Conservation (phyloP, 2,888 invertebrate genomes). For the Clepsis dumicolana region DNA sequence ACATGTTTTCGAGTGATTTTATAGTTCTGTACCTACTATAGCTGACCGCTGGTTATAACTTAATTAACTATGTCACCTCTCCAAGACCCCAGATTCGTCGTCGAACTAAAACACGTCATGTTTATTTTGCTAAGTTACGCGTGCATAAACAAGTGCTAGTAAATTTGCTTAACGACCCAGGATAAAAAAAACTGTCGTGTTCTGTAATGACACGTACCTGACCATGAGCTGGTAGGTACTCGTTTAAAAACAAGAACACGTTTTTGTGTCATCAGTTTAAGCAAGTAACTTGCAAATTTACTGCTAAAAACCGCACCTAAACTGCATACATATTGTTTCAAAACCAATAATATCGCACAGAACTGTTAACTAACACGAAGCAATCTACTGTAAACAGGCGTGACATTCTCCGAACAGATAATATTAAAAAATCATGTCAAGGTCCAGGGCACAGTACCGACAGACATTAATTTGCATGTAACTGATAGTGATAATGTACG, state of each 20-base stretch:
- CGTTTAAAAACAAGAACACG: constrained; percentile 1
- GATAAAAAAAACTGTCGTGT: background rate
- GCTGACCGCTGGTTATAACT: no score
- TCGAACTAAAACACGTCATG: background rate
- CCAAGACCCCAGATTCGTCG: no score
- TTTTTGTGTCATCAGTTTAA: constrained; percentile 3
- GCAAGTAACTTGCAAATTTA: background rate
- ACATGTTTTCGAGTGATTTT: background rate
- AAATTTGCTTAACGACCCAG: background rate
- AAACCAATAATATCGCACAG: constrained; percentile 40
- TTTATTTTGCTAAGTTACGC: background rate
- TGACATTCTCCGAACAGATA: constrained; percentile 55
- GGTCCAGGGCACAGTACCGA: constrained; percentile 53
- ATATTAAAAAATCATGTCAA: constrained; percentile 71
- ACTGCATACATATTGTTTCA: constrained; percentile 30
- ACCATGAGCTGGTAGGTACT: background rate
- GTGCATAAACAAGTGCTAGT: background rate
- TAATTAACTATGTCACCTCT: background rate
- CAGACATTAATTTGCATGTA: constrained; percentile 64
- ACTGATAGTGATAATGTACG: constrained; percentile 61
- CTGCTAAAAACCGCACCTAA: constrained; percentile 29
- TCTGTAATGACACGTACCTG: background rate
- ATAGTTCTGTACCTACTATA: background rate
- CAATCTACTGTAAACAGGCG: constrained; percentile 41
- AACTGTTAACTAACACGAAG: constrained; percentile 31